Percentiles rank a stretch among this genome's conserved stretches.
Conservation (phyloP, 2,797 vertebrate species). For the Ceryle rudis region DNA sequence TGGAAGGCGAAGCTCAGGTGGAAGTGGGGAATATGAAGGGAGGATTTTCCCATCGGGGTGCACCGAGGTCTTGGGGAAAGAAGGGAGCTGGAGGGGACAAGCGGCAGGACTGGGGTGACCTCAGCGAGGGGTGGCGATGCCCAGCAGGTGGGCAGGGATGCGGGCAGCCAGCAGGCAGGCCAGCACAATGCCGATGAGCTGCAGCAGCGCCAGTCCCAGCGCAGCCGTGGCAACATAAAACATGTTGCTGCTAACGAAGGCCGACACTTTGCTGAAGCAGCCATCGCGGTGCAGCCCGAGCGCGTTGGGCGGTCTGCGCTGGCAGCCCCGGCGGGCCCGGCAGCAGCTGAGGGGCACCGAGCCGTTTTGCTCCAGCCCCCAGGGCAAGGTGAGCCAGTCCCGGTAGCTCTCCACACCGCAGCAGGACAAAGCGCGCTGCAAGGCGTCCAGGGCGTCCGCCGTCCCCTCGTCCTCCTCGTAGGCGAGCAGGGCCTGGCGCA, state of each 20-base stretch:
- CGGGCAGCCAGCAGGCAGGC: conserved; percentile 86
- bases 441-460: conserved; percentile 85
- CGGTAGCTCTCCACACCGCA: conserved; percentile 88
- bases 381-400: conserved; percentile 88
- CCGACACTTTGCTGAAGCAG: conserved; percentile 87
- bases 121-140: not conserved
- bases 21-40: not conserved
- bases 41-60: not conserved
- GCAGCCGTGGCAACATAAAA: conserved; percentile 86
- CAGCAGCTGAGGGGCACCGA: conserved; percentile 91
- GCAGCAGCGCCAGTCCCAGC: conserved; percentile 83
- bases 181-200: conserved; percentile 84
- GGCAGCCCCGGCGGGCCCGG: conserved; percentile 81
- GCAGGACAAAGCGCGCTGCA: conserved; percentile 86
- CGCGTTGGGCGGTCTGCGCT: conserved; percentile 70
- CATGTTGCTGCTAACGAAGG: conserved; percentile 79
- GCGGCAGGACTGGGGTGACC: rapidly evolving
- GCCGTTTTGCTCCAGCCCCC: conserved; percentile 80
- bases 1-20: not conserved
- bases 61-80: not conserved
- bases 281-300: conserved; percentile 82
- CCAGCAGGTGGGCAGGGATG: not conserved
- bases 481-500: conserved; percentile 81
- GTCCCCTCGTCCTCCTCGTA: conserved; percentile 86
- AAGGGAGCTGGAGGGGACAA: not conserved